These are phyloP conservation scores for Armadillidium nasatum DNA, from an alignment of 1,140 invertebrate species.

Conservation along the genomic window DNA sequence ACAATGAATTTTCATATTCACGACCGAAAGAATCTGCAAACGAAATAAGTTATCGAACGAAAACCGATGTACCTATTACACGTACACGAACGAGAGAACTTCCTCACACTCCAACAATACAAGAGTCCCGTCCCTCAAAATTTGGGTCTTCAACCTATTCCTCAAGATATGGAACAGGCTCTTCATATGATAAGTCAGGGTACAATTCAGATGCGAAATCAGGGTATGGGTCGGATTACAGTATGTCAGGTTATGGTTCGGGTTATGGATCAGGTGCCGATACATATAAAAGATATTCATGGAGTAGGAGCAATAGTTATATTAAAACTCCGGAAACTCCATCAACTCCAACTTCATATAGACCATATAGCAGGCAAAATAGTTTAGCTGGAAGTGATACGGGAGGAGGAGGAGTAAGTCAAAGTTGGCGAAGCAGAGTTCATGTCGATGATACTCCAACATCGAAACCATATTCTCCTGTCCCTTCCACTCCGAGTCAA, in stretches of 20 bases:
- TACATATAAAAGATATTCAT: slow-evolving; percentile 33
- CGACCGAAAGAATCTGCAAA: not conserved
- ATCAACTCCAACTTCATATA: slow-evolving; percentile 22
- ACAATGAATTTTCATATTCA: not conserved
- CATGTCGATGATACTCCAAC: no score
- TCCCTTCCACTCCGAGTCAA: not conserved
- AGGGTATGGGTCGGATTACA: slow-evolving; percentile 41
- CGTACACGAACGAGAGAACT: slow-evolving; percentile 24
- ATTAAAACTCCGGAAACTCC: slow-evolving; percentile 33
- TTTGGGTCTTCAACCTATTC: slow-evolving; percentile 28
- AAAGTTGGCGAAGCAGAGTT: no score
- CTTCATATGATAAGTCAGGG: slow-evolving; percentile 30
- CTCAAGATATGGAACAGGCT: slow-evolving; percentile 29
- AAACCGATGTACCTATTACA: no score
- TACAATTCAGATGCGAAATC: slow-evolving; percentile 41
- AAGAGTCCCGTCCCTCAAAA: slow-evolving; percentile 21
- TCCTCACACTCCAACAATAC: slow-evolving; percentile 21
- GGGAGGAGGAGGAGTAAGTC: slow-evolving; percentile 21
- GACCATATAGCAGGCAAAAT: slow-evolving; percentile 41
- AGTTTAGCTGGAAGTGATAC: slow-evolving; percentile 39
- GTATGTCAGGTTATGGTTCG: slow-evolving; percentile 37
- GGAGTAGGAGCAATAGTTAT: slow-evolving; percentile 40
- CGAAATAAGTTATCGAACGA: slow-evolving; percentile 1
- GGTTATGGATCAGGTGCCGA: slow-evolving; percentile 38
- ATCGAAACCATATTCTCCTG: no score